phyloP scores from a whole-genome alignment of 2,888 invertebrate genomes.

The Acleris sparsana region DNA sequence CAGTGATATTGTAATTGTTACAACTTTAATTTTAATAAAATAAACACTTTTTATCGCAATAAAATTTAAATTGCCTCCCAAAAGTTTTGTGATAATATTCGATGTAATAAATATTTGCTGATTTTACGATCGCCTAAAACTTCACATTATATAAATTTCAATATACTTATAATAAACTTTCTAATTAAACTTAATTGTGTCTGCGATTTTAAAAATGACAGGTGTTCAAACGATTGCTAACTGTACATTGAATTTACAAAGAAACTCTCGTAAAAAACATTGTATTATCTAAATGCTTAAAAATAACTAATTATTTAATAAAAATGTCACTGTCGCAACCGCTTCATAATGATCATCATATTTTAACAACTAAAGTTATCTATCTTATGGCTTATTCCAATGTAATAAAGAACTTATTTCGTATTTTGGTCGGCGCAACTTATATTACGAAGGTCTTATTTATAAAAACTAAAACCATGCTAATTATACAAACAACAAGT shows the following conservation, averaged over 20 bases:
- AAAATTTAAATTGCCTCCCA: slow-evolving; percentile 12
- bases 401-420: slow-evolving; percentile 46
- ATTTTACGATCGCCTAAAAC: slow-evolving; percentile 4
- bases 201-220: slow-evolving; percentile 12
- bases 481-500: background rate
- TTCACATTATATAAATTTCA: slow-evolving; percentile 4
- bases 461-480: slow-evolving; percentile 13
- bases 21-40: background rate
- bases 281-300: slow-evolving; percentile 25
- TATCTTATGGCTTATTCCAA: slow-evolving; percentile 25
- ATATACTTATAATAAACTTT: slow-evolving; percentile 29
- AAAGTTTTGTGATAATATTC: slow-evolving; percentile 23
- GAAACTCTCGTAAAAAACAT: slow-evolving; percentile 34
- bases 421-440: slow-evolving; percentile 63
- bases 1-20: slow-evolving; percentile 43
- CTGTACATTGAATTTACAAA: slow-evolving; percentile 24
- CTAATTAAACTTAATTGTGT: slow-evolving; percentile 25
- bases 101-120: slow-evolving; percentile 14
- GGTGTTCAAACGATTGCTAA: slow-evolving; percentile 15
- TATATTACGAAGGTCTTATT: slow-evolving; percentile 42
- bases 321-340: slow-evolving; percentile 6
- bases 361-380: slow-evolving; percentile 26
- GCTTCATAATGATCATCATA: slow-evolving; percentile 16
- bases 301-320: slow-evolving; percentile 23
- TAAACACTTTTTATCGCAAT: slow-evolving; percentile 13